Percentiles rank a stretch among this genome's conserved stretches.
Conservation (phyloP, 1,140 invertebrate genomes). For the Drosophila seguyi region DNA sequence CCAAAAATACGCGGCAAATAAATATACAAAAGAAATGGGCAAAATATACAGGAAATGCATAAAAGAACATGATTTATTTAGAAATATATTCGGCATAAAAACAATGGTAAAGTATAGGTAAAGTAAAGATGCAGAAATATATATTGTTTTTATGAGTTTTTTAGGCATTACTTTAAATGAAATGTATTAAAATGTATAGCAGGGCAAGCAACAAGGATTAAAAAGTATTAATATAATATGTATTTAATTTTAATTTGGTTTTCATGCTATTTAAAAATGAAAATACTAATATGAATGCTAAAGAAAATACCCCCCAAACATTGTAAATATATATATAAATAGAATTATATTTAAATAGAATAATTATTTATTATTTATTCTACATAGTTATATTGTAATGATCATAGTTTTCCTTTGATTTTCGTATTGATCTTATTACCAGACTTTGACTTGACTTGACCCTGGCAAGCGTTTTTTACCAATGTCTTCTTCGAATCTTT, state of each 20-base stretch:
- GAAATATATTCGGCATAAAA: not conserved
- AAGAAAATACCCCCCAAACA: not conserved
- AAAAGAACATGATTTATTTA: constrained; percentile 5
- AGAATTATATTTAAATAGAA: not conserved
- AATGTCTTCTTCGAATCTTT: constrained; percentile 13
- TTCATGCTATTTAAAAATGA: too few relatives aligned
- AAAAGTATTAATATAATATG: too few relatives aligned
- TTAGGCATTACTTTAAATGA: not conserved
- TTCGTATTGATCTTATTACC: not conserved
- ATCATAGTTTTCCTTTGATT: not conserved
- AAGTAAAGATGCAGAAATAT: not conserved
- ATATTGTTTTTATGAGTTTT: not conserved
- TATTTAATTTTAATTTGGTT: too few relatives aligned
- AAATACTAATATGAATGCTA: not conserved
- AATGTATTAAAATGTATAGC: not conserved
- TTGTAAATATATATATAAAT: not conserved
- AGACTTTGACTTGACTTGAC: constrained; percentile 14
- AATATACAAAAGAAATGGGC: constrained; percentile 14
- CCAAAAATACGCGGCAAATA: not conserved
- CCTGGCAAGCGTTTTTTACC: constrained; percentile 51
- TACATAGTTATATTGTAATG: too few relatives aligned
- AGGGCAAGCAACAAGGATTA: not conserved
- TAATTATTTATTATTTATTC: too few relatives aligned
- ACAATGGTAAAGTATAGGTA: not conserved
- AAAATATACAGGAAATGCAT: not conserved